Conservation (phyloP, 2,888 invertebrate genomes). For the Tachina grossa region DNA sequence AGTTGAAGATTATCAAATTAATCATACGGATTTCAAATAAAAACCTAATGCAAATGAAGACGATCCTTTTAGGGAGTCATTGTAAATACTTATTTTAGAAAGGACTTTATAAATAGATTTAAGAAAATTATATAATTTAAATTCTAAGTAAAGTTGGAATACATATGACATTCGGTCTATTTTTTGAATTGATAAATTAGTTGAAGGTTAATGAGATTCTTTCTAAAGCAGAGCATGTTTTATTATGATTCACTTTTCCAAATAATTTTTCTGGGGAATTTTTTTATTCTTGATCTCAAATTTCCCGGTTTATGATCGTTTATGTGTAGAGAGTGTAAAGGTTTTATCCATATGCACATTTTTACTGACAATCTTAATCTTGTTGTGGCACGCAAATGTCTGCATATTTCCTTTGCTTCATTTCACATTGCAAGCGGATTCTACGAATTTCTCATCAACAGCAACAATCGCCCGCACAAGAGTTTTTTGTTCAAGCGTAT, state of each 20-base stretch:
- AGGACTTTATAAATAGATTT: constrained; percentile 29
- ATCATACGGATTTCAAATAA: background rate
- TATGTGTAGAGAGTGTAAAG: constrained; percentile 1
- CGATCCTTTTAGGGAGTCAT: constrained; percentile 34
- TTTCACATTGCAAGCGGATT: constrained; percentile 4
- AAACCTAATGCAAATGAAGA: constrained; percentile 7
- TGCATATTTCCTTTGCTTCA: background rate
- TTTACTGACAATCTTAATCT: constrained; percentile 37
- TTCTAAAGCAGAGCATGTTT: background rate
- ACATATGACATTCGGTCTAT: constrained; percentile 36
- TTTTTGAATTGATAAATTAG: background rate
- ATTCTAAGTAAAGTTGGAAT: constrained; percentile 3
- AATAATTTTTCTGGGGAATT: constrained; percentile 6
- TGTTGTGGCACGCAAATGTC: constrained; percentile 37
- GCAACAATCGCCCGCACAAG: constrained; percentile 52
- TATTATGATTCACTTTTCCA: background rate
- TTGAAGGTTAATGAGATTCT: constrained; percentile 1
- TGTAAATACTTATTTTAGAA: constrained; percentile 14
- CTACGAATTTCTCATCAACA: constrained; percentile 43
- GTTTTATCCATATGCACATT: constrained; percentile 10
- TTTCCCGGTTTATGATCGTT: background rate
- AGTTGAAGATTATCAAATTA: background rate
- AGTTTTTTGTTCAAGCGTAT: background rate
- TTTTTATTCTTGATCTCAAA: background rate
- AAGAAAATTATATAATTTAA: background rate